Evolutionary conservation across 2,113 vertebrate species (phyloP).

Genomic region (Pavo muticus): DNA sequence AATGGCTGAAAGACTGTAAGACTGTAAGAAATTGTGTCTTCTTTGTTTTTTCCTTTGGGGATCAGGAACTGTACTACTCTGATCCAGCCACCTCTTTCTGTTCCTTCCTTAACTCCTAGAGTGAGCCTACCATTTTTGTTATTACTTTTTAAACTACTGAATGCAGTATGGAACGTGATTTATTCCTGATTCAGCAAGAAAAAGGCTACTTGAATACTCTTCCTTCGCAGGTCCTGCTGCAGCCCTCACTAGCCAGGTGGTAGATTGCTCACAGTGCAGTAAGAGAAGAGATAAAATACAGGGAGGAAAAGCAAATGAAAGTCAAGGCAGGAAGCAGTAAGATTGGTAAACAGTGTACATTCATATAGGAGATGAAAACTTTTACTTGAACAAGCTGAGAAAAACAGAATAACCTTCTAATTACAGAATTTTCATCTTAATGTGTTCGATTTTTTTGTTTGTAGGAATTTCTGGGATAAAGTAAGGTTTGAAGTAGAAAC

Average conservation of each 20-base stretch:
- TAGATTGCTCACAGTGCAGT: background rate
- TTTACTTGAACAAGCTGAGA: background rate
- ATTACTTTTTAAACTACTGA: background rate
- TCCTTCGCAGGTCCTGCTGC: background rate
- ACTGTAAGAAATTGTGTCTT: background rate
- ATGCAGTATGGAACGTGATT: background rate
- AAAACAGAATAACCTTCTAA: background rate
- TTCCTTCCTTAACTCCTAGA: background rate
- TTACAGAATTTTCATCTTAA: background rate
- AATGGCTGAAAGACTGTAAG: background rate
- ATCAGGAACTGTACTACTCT: background rate
- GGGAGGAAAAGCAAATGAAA: background rate
- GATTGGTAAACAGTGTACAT: background rate
- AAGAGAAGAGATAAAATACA: background rate
- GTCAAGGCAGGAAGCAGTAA: background rate
- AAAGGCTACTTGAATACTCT: background rate
- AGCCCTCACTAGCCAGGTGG: background rate
- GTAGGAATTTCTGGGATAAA: background rate
- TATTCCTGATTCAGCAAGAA: background rate
- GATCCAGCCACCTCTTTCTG: background rate
- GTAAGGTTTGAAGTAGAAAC: background rate
- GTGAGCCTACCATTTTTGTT: background rate
- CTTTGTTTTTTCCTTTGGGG: background rate
- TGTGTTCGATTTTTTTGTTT: background rate
- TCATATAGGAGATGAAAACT: background rate